Evolutionary conservation across 2,888 invertebrate species (phyloP).

Genomic region (Neoitamus cyanurus): DNA sequence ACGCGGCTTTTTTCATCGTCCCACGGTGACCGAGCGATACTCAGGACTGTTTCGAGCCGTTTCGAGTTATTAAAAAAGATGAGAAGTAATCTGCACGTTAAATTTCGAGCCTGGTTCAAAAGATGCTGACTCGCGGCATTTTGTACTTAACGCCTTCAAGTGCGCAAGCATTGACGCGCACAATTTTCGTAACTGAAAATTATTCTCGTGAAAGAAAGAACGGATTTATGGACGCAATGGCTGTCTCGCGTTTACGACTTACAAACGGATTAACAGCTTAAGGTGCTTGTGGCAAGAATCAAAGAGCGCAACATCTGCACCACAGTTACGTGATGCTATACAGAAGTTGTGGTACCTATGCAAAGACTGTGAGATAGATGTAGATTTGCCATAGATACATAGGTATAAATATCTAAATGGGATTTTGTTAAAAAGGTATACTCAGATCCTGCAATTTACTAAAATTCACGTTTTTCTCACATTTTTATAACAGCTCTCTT

Average conservation of each 20-base stretch:
- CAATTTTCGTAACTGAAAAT: background rate
- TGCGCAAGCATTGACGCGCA: background rate
- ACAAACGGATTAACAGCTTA: background rate
- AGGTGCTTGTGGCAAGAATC: background rate
- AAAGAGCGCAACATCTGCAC: background rate
- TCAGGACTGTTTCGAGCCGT: background rate
- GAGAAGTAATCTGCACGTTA: conserved; percentile 15
- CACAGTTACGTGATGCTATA: background rate
- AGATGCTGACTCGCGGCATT: conserved; percentile 18
- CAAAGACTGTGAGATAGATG: no score
- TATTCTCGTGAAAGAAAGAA: background rate
- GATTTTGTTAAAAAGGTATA: no score
- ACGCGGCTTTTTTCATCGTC: background rate
- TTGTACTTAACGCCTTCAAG: background rate
- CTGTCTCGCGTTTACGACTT: background rate
- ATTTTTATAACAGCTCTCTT: no score
- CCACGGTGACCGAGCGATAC: background rate
- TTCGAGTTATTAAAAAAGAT: conserved; percentile 35
- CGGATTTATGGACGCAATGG: background rate
- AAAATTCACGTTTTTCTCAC: no score
- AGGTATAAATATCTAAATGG: no score
- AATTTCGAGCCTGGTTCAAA: background rate
- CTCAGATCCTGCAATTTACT: no score
- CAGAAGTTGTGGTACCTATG: no score
- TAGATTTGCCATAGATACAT: no score